Base-by-base conservation (phyloP, 2,113 vertebrate genomes). In the Alethe diademata region DNA sequence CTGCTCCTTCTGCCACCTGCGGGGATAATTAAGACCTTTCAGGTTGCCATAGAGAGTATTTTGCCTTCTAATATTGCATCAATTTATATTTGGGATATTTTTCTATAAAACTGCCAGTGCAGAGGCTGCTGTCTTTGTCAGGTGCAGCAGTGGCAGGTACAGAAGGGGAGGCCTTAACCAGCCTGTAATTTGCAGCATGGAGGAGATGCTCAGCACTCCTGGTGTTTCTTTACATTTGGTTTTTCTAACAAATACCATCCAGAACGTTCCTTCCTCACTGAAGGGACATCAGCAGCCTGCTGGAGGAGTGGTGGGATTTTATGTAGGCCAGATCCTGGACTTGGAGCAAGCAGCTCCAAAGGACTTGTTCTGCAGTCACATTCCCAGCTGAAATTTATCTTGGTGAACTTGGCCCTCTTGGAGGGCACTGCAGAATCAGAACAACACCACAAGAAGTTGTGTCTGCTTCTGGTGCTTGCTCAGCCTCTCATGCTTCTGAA, bases 21-120 rank as follows among this genome's bases (percentile, higher is more conserved):
- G 11, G 75, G 70, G 83, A 71, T 93, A 93, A 93, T 94, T 74
- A 83, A 78, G 89, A 93, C 88, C 86, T 93, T 93, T 71, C 61
- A 24, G 76, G 92, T 93, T 95, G 95, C 92, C 90, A 87, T 92
- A 96, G 93, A 93, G 90, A 94, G 38, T 43, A 67, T 82, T 92
- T 86, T 82, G 51, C 65, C 74, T 95, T 81, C 91, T 73, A 54
- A 14, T 84, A 51, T 61, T 5, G 62, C 78, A 84, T 72, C 61
- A 5, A 11, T 89, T 84, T 76, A 35, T 75, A 58, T 64, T 71
- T 84, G 89, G 73, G 91, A 69, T 78, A 24, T 47, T 87, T 91
- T 87, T 84, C 61, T 87, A 14, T 65, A 9, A 40, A 86, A 50
- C 5, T 12, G 12, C 25, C 1, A 2, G 67, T 67, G 82, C 51